Base-by-base conservation (phyloP, 2,797 vertebrate species). In the Cyclopterus lumpus region DNA sequence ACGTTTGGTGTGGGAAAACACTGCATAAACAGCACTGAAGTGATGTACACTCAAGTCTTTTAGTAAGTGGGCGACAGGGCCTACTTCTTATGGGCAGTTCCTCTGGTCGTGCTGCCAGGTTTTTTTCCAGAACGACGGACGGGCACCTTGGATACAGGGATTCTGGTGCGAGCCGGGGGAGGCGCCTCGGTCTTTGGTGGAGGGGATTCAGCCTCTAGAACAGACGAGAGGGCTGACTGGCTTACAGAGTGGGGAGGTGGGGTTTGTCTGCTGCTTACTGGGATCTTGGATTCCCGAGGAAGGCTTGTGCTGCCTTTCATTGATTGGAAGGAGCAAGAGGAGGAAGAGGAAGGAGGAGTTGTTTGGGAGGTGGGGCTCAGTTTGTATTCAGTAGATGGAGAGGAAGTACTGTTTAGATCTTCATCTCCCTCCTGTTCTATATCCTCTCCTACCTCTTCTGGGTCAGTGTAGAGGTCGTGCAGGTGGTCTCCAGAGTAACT, bases 91-190 rank as follows among this genome's bases (percentile, higher is more conserved):
- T 94, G 90, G 91, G 91, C 84, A 73, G 95, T 88, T 53, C 96
- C 96, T 92, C 93, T 93, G 0, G 79, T 85, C 36, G 94, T 82
- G 86, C 91, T 93, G 90, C 94, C 82, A 51, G 93, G 93, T 90
- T 97, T 96, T 90, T 91, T 96, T 93, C 95, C 96, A 82, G 97
- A 95, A 68, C 97, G 95, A 30, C 97, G 97, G 62, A 99, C 97
- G 16, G 97, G 96, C 71, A 99, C 97, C 95, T 98, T 99, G 77
- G 98, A 98, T 71, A 99, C 96, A 0, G 98, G 98, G 83, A 99
- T 99, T 93, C 97, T 97, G 75, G 98, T 99, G 93, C 97, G 97
- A 51, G 48, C 85, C 0, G 89, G 84, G 60, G 88, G 80, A 82
- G 96, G 94, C 32, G 95, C 91, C 87, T 97, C 94, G 1, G 93